Base-by-base conservation (phyloP, 2,888 invertebrate species). In the Mesorhabditis sp. region DNA sequence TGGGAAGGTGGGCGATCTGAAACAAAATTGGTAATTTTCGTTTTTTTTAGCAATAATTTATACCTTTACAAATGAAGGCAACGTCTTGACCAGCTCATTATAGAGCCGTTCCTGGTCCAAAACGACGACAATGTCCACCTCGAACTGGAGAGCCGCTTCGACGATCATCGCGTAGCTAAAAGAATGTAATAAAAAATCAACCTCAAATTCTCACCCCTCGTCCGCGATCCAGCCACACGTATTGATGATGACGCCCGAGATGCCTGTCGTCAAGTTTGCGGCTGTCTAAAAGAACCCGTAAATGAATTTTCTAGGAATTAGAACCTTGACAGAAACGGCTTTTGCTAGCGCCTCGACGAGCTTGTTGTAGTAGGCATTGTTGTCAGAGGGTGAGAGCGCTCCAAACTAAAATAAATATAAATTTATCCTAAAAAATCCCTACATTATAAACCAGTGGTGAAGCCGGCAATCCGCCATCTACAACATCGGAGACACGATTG, bases 171-270 rank as follows among this genome's bases (percentile, higher is more conserved):
- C 76, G 68, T 85, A 85, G 4, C 84, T 82, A 67, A 62, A 76
- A 50, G 58, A 50, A 50, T 50, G 58, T 50, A 13, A 50, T 15
- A 5, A 4, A 15, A 15, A 50, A 28, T 62, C 6, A 66, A 7
- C 15, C 43, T 44, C 7, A 15, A 15, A 28, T 43, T 69, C 75
- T 87, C 95, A 97, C 0, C 96, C 97, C 0, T 90, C 91, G 0
- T 91, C 92, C 87, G 95, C 94, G 3, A 96, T 91, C 95, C 95
- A 98, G 0, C 97, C 97, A 81, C 95, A 95, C 0, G 97, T 97
- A 87, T 98, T 98, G 76, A 98, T 94, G 50, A 98, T 91, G 4
- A 93, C 92, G 0, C 98, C 98, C 4, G 88, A 87, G 6, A 85
- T 79, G 74, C 86, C 86, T 5, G 87, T 78, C 15, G 75, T 75